These are phyloP conservation scores for Pangasius macronema DNA, from an alignment of 2,797 vertebrate genomes.

Conservation along the genomic window DNA sequence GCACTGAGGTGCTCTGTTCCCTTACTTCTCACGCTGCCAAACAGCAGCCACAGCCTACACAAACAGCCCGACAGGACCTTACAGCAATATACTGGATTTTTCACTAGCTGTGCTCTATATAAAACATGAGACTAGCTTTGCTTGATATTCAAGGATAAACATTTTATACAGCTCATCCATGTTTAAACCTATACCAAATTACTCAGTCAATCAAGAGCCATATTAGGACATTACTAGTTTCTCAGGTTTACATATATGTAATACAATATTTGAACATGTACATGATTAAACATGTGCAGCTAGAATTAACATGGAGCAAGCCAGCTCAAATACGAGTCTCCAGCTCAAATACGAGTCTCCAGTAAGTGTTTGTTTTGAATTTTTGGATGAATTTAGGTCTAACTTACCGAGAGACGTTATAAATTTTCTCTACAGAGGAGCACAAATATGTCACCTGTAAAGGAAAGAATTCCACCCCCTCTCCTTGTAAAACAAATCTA, in stretches of 20 bases:
- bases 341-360: not conserved
- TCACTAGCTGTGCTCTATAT: not conserved
- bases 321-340: not conserved
- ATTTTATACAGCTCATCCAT: not conserved
- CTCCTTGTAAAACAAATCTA: not conserved
- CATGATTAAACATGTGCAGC: not conserved
- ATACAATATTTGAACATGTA: not conserved
- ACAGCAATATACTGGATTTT: not conserved
- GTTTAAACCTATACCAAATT: not conserved
- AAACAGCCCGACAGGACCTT: not conserved
- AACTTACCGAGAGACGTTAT: not conserved
- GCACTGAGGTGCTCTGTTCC: constrained; percentile 28
- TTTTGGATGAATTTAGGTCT: not conserved
- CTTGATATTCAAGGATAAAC: not conserved
- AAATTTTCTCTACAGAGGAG: not conserved
- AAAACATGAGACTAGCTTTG: not conserved
- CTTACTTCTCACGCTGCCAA: constrained; percentile 4
- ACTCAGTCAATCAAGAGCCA: not conserved
- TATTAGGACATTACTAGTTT: not conserved
- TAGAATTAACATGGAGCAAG: not conserved
- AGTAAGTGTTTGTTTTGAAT: not conserved
- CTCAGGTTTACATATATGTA: not conserved
- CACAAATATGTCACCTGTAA: not conserved
- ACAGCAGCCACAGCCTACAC: not conserved
- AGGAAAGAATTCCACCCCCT: not conserved